These are phyloP conservation scores for Heterocephalus glaber DNA, from an alignment of 2,113 vertebrate genomes.

Conservation along the genomic window DNA sequence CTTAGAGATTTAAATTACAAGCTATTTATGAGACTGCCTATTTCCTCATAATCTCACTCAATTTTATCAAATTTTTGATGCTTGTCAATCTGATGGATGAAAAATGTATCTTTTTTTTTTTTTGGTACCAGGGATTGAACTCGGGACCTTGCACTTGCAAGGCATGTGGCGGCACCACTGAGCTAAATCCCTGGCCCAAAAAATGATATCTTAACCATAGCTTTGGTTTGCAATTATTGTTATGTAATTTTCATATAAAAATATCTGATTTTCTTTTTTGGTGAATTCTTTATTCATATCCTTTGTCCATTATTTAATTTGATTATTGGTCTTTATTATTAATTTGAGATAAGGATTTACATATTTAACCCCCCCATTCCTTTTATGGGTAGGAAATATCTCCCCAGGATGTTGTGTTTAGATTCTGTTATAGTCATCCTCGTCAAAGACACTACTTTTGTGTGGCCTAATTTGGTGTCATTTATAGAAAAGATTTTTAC, in stretches of 20 bases:
- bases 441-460: not conserved
- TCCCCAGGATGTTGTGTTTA: not conserved
- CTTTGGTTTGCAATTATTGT: slow-evolving; percentile 11
- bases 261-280: not conserved
- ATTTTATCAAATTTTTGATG: not conserved
- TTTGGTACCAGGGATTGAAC: no score
- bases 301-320: not conserved
- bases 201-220: not conserved
- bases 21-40: not conserved
- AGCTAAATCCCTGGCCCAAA: no score
- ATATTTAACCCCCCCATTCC: not conserved
- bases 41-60: not conserved
- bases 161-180: no score
- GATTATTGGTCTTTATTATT: not conserved
- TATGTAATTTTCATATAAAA: not conserved
- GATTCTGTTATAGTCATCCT: not conserved
- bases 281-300: not conserved
- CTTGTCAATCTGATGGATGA: not conserved
- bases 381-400: not conserved
- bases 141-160: no score
- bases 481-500: not conserved
- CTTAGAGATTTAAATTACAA: not conserved
- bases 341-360: not conserved
- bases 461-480: not conserved
- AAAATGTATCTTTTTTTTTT: no score